Evolutionary conservation across 2,113 vertebrate genomes (phyloP).

Genomic region (Calidris pygmaea): DNA sequence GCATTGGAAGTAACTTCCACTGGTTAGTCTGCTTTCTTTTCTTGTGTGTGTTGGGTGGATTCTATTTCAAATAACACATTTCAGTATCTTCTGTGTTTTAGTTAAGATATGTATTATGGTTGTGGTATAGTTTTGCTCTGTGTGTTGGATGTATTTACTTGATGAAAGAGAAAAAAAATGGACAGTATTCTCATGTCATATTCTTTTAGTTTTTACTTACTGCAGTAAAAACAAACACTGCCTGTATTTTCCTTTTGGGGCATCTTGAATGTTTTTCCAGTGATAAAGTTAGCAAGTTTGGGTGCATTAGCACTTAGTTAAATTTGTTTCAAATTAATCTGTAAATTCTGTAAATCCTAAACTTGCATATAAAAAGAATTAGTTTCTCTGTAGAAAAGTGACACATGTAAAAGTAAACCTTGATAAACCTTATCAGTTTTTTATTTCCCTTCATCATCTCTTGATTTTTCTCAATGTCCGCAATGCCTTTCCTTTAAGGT

Average conservation of each 20-base stretch:
- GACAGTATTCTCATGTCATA: neutral
- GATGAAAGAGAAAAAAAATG: neutral
- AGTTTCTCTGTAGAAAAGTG: neutral
- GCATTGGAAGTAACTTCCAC: neutral
- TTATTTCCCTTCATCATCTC: neutral
- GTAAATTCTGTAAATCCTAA: too few relatives aligned
- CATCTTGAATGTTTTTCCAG: too few relatives aligned
- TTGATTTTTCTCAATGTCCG: neutral
- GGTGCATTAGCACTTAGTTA: too few relatives aligned
- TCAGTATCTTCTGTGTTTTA: neutral
- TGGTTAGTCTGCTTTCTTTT: neutral
- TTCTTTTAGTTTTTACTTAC: neutral
- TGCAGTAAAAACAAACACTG: neutral
- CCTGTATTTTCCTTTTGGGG: too few relatives aligned
- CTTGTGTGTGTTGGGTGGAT: neutral
- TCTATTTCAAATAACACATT: neutral
- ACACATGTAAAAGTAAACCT: neutral
- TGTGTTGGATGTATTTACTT: neutral
- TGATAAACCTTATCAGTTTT: neutral
- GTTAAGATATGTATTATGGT: neutral
- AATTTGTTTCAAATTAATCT: too few relatives aligned
- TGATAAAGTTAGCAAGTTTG: too few relatives aligned
- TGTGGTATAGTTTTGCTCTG: neutral
- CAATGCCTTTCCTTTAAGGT: neutral
- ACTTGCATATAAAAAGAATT: too few relatives aligned